Percentiles rank a stretch among this genome's conserved stretches.
phyloP scores from a whole-genome alignment of 2,797 vertebrate species.

The Myripristis murdjan region DNA sequence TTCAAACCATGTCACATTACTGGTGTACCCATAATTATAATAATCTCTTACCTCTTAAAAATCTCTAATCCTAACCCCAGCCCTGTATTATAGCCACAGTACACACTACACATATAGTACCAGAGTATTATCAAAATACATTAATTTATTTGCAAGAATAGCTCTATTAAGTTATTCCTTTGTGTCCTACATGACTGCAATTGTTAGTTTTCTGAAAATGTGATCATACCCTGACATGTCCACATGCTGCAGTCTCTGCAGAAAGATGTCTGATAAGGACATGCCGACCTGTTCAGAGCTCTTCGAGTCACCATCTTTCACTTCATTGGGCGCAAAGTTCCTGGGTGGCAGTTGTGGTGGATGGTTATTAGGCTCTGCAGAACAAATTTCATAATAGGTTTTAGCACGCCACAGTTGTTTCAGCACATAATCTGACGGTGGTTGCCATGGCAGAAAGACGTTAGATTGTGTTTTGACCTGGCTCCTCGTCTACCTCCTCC shows the following conservation, averaged over 20 bases:
- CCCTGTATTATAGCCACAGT: neutral
- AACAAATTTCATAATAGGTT: slow-evolving; percentile 27
- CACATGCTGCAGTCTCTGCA: slow-evolving; percentile 90
- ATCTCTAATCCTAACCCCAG: no score
- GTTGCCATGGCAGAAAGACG: neutral
- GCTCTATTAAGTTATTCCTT: neutral
- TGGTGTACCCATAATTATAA: neutral
- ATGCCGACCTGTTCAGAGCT: slow-evolving; percentile 76
- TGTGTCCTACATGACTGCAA: neutral
- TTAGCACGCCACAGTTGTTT: neutral
- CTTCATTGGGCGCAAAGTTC: slow-evolving; percentile 84
- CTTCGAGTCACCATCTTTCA: slow-evolving; percentile 86
- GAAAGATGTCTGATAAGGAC: slow-evolving; percentile 87
- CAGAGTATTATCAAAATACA: neutral
- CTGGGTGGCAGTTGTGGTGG: slow-evolving; percentile 93
- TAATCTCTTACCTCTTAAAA: no score
- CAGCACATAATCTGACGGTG: neutral
- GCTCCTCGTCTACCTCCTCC: slow-evolving; percentile 91
- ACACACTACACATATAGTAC: neutral
- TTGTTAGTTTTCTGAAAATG: neutral
- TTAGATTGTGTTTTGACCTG: slow-evolving; percentile 80
- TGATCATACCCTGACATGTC: slow-evolving; percentile 89
- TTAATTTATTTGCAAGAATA: neutral
- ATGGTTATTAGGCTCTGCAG: slow-evolving; percentile 76
- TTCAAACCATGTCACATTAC: neutral